Conservation (phyloP, 2,797 vertebrate species). For the Acanthurus leucopareius region DNA sequence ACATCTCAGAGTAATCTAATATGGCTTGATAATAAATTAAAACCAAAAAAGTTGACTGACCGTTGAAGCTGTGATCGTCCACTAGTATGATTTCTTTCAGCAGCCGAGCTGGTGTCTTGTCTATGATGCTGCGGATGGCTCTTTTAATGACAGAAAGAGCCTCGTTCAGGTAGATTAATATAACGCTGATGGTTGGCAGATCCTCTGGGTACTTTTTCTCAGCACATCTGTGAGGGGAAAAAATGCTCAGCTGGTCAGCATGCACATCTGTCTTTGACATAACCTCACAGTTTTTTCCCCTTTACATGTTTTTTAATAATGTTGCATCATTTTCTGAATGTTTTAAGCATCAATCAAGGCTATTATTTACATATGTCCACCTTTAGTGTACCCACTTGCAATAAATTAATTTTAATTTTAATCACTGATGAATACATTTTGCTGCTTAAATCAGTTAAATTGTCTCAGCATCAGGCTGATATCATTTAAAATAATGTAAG, state of each 20-base stretch:
- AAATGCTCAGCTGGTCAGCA: background rate
- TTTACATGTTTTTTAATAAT: no score
- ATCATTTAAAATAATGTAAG: background rate
- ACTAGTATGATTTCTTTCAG: conserved; percentile 88
- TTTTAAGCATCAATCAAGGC: no score
- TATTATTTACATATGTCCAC: no score
- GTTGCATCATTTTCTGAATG: no score
- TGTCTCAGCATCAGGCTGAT: no score
- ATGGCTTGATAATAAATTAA: background rate
- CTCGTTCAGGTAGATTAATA: conserved; percentile 88
- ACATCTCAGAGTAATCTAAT: background rate
- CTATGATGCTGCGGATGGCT: conserved; percentile 84
- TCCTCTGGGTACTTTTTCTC: conserved; percentile 80
- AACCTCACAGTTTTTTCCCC: no score
- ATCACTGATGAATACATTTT: no score
- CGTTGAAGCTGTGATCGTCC: conserved; percentile 86
- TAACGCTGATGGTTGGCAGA: conserved; percentile 83
- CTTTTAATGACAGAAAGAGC: conserved; percentile 86
- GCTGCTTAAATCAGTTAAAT: no score
- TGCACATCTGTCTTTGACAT: no score
- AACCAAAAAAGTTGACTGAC: conserved; percentile 54
- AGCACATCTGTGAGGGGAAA: conserved; percentile 75
- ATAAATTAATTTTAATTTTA: no score
- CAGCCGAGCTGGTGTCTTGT: conserved; percentile 81
- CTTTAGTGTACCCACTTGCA: no score